phyloP scores from a whole-genome alignment of 2,113 vertebrate species.

The Tupaia tana region DNA sequence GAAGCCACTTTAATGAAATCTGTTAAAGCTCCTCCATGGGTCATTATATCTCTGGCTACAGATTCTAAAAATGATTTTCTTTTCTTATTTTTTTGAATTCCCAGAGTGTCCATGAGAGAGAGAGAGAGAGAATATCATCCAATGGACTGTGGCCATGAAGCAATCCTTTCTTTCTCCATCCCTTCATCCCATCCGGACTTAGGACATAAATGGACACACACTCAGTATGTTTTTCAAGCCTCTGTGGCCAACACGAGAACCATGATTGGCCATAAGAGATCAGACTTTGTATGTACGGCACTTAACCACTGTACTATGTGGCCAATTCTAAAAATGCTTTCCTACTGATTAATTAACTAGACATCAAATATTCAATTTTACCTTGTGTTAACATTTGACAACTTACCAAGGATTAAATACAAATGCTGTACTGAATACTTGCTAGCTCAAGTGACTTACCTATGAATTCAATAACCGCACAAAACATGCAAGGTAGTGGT shows the following conservation, averaged over 20 bases:
- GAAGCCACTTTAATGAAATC: not conserved
- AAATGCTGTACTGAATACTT: not conserved
- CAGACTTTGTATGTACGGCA: no score
- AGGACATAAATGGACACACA: no score
- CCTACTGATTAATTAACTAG: conserved; percentile 10
- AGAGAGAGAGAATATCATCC: no score
- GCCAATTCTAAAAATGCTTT: conserved; percentile 41
- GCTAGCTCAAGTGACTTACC: not conserved
- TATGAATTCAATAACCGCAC: not conserved
- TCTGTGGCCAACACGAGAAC: no score
- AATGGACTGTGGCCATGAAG: no score
- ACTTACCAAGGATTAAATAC: conserved; percentile 35
- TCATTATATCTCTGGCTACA: conserved; percentile 21
- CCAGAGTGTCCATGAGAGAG: no score
- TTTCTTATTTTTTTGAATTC: no score
- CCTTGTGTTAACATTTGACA: not conserved
- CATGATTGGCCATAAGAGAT: no score
- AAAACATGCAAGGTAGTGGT: not conserved
- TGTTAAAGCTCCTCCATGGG: not conserved
- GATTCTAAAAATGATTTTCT: conserved; percentile 51
- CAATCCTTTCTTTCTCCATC: no score
- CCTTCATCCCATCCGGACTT: no score
- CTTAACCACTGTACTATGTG: no score
- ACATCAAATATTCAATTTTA: conserved; percentile 16
- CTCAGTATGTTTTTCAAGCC: no score